Conservation (phyloP, 92 coral and sea anemone species). For the Isaurus tuberculatus region DNA sequence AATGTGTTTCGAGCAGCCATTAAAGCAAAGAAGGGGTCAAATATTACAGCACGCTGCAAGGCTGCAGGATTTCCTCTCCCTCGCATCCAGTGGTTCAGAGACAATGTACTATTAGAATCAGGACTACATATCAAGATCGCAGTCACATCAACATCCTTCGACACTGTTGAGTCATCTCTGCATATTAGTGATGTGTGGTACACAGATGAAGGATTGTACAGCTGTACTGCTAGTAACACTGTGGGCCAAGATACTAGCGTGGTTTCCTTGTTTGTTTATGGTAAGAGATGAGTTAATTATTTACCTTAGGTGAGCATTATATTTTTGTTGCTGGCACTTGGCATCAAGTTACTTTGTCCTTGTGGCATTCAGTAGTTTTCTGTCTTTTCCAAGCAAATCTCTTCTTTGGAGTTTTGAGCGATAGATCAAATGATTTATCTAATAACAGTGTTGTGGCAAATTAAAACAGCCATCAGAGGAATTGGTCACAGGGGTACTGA, state of each 20-base stretch:
- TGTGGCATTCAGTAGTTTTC: no score
- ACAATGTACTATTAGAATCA: conserved; percentile 19
- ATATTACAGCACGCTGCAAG: conserved; percentile 44
- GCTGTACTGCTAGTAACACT: conserved; percentile 60
- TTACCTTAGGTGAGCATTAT: not conserved
- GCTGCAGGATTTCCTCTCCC: conserved; percentile 54
- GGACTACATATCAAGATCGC: conserved; percentile 7
- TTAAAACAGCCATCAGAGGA: no score
- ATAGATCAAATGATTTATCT: no score
- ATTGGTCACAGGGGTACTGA: no score
- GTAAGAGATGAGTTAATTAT: conserved; percentile 35
- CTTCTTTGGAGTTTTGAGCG: no score
- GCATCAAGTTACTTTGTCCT: no score
- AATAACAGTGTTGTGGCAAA: no score
- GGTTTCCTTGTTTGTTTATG: conserved; percentile 58
- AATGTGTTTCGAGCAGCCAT: conserved; percentile 2
- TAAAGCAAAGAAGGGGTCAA: conserved; percentile 46
- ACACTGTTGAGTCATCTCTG: conserved; percentile 46
- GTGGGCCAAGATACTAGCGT: conserved; percentile 55
- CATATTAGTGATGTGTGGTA: conserved; percentile 46
- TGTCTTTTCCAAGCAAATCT: no score
- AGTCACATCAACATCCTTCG: conserved; percentile 8
- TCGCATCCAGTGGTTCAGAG: conserved; percentile 67
- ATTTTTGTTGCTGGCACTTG: no score
- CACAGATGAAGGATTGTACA: conserved; percentile 57